A percentile compares a stretch with the other conserved stretches of the same genome.
phyloP scores from a whole-genome alignment of 2,113 vertebrate species.

The Sinocyclocheilus maitianheensis region DNA sequence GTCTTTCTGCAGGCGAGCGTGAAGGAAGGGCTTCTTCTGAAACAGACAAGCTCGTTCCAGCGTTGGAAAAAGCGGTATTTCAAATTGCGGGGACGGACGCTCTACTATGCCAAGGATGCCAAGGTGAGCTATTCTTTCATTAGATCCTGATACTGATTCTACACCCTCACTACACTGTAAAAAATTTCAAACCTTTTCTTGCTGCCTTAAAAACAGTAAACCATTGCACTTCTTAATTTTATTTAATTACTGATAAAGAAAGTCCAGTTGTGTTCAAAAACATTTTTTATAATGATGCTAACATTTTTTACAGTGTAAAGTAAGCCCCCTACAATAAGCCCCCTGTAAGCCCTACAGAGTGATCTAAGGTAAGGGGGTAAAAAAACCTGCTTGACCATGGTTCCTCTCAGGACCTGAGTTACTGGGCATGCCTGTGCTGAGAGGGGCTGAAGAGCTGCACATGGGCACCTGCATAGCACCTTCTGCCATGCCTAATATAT shows the following conservation, averaged over 20 bases:
- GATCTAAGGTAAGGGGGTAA: background rate
- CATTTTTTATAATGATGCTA: background rate
- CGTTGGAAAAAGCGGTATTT: constrained; percentile 98
- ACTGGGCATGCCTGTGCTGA: constrained; percentile 11
- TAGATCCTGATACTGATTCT: background rate
- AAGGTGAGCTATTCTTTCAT: constrained; percentile 80
- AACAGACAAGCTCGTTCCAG: constrained; percentile 99
- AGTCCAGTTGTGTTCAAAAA: constrained; percentile 8
- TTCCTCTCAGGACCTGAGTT: background rate
- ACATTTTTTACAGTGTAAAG: constrained; percentile 20
- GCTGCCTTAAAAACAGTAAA: background rate
- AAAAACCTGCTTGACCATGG: background rate
- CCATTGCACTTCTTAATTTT: background rate
- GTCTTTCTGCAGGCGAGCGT: constrained; percentile 86
- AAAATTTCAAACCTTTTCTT: background rate
- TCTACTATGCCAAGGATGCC: constrained; percentile 98
- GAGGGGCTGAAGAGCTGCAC: constrained; percentile 23
- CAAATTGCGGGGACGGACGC: constrained; percentile 94
- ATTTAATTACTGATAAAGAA: background rate
- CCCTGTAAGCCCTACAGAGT: background rate
- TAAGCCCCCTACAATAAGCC: background rate
- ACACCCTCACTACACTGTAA: background rate
- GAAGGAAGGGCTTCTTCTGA: constrained; percentile 93
- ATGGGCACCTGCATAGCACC: background rate
- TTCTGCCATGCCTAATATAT: constrained; percentile 17